Base-by-base conservation (phyloP, 1,140 invertebrate genomes). In the Atta cephalotes region DNA sequence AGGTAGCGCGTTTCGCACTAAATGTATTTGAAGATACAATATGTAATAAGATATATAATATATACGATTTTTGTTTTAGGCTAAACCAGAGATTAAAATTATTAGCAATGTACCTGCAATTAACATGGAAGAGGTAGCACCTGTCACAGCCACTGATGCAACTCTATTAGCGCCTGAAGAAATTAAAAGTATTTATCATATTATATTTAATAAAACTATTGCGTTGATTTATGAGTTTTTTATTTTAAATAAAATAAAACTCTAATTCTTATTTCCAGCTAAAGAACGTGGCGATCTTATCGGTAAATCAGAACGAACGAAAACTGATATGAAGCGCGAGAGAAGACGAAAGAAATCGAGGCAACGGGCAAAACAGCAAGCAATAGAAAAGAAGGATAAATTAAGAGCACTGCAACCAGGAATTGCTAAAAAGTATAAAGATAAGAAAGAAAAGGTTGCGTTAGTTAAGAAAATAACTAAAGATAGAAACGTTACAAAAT, bases 121-220 rank as follows among this genome's bases (percentile, higher is more conserved):
- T 72, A 96, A 95, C 45, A 98, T 99, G 96, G 99, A 99, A 95
- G 99, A 99, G 95, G 98, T 99, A n/a, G 98, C 98, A 3, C 99
- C 99, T 49, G 96, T 98, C 2, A 97, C 97, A 31, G 96, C 97
- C 0, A 98, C 97, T 92, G 98, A 99, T 96, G 98, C 97, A 16
- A 96, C 97, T 0, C 94, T 99, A 25, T 95, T 99, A 62, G 99
- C 99, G 28, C 99, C 99, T 3, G 98, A 99, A 95, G 99, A 99
- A 97, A 95, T 99, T 18, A 97, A 97, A 95, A 96, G 97, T 97
- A 95, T 58, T 1, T 62, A 28, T 70, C 62, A 1, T 49, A 58
- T 79, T 56, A 80, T 65, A 74, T 82, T 39, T 68, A 78, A 70
- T 56, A 70, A 85, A 63, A 63, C 56, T 60, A 65, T 65, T 9